phyloP scores from a whole-genome alignment of 2,888 invertebrate species.

The Cistogaster globosa region DNA sequence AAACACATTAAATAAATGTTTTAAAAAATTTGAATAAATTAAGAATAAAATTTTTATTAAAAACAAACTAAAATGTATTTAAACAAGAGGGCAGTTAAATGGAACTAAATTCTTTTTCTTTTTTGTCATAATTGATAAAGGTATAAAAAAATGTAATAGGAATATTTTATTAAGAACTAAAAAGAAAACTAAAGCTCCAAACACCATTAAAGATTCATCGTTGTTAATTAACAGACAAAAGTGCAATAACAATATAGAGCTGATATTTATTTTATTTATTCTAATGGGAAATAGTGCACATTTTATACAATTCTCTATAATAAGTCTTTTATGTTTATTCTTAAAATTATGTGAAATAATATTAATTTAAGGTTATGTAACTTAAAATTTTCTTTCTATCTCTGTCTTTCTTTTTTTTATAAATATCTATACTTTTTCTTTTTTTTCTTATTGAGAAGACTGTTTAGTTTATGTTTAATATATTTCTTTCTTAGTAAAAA shows the following conservation, averaged over 20 bases:
- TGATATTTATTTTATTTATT: not conserved
- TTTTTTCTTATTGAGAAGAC: not conserved
- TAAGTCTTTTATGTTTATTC: constrained; percentile 65
- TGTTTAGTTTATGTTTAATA: not conserved
- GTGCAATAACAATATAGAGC: not conserved
- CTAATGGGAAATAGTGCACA: not conserved
- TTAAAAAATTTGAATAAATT: not conserved
- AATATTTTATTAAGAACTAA: not conserved
- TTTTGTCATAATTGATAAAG: not conserved
- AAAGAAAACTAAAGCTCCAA: not conserved
- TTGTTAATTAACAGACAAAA: not conserved
- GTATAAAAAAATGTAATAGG: not conserved
- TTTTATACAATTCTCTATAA: constrained; percentile 22
- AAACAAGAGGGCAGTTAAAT: constrained; percentile 26
- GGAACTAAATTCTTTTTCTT: not conserved
- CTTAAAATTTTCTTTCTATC: not conserved
- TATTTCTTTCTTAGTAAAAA: not conserved
- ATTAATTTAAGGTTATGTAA: constrained; percentile 14
- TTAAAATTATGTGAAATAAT: constrained; percentile 20
- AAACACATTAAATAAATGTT: not conserved
- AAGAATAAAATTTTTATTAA: not conserved
- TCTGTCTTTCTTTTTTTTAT: not conserved
- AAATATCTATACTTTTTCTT: not conserved
- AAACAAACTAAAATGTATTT: not conserved
- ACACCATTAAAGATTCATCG: constrained; percentile 2